phyloP scores from a whole-genome alignment of 92 coral and sea anemone genomes.

The Zoanthus sociatus region DNA sequence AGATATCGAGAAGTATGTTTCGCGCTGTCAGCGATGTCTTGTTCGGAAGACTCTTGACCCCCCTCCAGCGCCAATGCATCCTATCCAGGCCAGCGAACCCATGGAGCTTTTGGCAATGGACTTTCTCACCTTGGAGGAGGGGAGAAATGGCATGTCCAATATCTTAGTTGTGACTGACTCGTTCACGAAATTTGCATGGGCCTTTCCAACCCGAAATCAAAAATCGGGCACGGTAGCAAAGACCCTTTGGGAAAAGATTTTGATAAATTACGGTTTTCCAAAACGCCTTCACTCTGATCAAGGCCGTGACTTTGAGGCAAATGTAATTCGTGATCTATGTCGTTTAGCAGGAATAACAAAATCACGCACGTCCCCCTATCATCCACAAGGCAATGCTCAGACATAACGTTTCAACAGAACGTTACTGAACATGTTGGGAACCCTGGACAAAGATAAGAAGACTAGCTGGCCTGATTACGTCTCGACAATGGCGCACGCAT shows the following conservation, averaged over 20 bases:
- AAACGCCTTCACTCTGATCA: conserved; percentile 54
- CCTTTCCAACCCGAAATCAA: conserved; percentile 60
- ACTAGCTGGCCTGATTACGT: conserved; percentile 57
- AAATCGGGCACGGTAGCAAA: conserved; percentile 61
- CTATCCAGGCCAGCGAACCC: conserved; percentile 38
- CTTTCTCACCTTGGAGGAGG: conserved; percentile 57
- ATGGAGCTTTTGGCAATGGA: conserved; percentile 51
- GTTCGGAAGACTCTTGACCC: conserved; percentile 70
- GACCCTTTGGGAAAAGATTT: conserved; percentile 52
- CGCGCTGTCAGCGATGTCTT: conserved; percentile 62
- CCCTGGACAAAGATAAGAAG: conserved; percentile 57
- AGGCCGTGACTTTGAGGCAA: conserved; percentile 54
- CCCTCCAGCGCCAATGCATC: conserved; percentile 57
- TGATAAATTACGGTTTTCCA: conserved; percentile 52
- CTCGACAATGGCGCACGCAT: conserved; percentile 59
- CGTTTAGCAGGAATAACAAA: conserved; percentile 42
- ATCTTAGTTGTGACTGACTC: conserved; percentile 61
- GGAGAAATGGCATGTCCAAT: conserved; percentile 50
- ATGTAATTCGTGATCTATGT: conserved; percentile 48
- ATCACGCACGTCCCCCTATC: conserved; percentile 39
- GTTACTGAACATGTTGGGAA: conserved; percentile 56
- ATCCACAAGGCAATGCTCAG: conserved; percentile 39
- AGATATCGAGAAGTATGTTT: conserved; percentile 37
- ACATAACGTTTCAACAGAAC: conserved; percentile 48
- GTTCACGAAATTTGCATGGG: conserved; percentile 58